Percentiles rank a stretch among this genome's conserved stretches.
phyloP scores from a whole-genome alignment of 2,113 vertebrate genomes.

The Talpa occidentalis region DNA sequence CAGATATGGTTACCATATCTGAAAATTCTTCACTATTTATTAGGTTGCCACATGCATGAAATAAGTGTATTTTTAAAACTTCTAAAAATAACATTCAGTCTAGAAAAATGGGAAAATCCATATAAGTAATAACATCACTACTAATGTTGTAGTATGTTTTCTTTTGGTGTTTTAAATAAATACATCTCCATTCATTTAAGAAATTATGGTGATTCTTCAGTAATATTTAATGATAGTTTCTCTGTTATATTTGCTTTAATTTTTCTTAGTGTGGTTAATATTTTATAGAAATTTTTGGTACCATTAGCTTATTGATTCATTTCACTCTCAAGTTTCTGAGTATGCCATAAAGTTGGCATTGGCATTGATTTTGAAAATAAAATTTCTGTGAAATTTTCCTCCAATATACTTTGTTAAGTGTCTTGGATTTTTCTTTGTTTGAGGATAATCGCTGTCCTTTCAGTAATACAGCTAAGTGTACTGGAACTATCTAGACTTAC shows the following conservation, averaged over 20 bases:
- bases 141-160: neutral
- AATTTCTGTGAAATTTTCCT: neutral
- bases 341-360: neutral
- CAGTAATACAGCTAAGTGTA: neutral
- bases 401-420: neutral
- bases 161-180: slow-evolving; percentile 35
- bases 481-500: neutral
- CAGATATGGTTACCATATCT: neutral
- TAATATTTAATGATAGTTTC: neutral
- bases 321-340: neutral
- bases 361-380: slow-evolving; percentile 52
- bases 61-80: neutral
- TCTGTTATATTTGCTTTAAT: neutral
- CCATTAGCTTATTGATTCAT: slow-evolving; percentile 19
- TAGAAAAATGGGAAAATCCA: slow-evolving; percentile 1
- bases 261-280: slow-evolving; percentile 31
- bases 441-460: neutral
- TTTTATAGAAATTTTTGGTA: neutral
- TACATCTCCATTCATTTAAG: neutral
- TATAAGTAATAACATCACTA: neutral
- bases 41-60: neutral
- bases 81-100: neutral
- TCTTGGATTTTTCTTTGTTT: neutral
- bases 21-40: neutral
- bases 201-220: neutral